Evolutionary conservation across 1,140 invertebrate species (phyloP), one percentile per base, ranked within the genome.

Genomic region (Zaprionus ornatus): DNA sequence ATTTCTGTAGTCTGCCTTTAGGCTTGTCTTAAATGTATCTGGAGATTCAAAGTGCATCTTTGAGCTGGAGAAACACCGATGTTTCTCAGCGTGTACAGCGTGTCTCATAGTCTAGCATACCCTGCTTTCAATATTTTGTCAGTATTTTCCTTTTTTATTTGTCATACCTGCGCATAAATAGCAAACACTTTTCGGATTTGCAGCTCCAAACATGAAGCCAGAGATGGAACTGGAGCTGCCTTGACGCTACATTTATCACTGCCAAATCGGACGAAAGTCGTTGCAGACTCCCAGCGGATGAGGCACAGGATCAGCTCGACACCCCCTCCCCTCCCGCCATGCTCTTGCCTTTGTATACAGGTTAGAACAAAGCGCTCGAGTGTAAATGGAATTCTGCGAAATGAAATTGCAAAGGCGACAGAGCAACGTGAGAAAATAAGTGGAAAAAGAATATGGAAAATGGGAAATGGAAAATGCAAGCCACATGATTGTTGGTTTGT

Each of bases 341-440:
- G 3, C 50, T 3, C 1, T 2, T 6, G 0, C 1, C 6, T 6
- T 17, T 6, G 40, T 37, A 12, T 37, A 37, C 35, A 37, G 68
- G 61, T 71, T 63, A 78, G 76, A 79, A 82, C 82, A 82, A 86
- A 87, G 80, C 77, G 73, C 40, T 80, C 40, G 74, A 87, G 84
- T 87, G 85, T 84, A 87, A 87, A 87, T 87, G 84, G 85, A 88
- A 87, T 87, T 87, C 71, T 79, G 70, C 56, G 55, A 87, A 87
- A 87, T 87, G 73, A 87, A 87, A 82, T 87, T 87, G 83, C 73
- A 79, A 66, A 73, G 66, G 52, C 65, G 45, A 42, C 42, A 65
- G 13, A 35, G 25, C 45, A 52, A 65, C 21, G 37, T 21, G 15
- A 42, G 37, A 35, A 56, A 63, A 29, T 35, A 57, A 55, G 12